These are phyloP conservation scores for Sipha maydis DNA, from an alignment of 2,888 invertebrate species.

Conservation along the genomic window DNA sequence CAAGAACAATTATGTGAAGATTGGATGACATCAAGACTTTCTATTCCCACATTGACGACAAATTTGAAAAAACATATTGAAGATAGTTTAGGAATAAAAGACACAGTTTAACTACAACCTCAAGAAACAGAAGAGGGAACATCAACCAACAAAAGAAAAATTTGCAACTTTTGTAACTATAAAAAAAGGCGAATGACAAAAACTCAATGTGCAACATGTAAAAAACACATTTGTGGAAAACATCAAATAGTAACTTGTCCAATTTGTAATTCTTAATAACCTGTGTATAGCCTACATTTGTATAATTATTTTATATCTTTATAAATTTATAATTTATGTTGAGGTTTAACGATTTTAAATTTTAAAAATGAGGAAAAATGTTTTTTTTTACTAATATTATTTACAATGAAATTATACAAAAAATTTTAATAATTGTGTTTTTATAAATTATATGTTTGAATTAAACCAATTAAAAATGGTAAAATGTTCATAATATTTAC, in stretches of 20 bases:
- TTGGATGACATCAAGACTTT: conserved; percentile 27
- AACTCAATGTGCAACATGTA: background rate
- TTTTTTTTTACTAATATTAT: background rate
- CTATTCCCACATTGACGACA: background rate
- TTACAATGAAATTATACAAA: conserved; percentile 8
- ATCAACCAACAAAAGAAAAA: too few species aligned
- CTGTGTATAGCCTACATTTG: background rate
- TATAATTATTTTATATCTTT: too few species aligned
- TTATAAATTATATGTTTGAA: conserved; percentile 4
- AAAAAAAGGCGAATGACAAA: too few species aligned
- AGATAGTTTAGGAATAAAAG: background rate
- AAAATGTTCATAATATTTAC: too few species aligned
- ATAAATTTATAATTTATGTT: too few species aligned
- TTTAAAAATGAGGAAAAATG: background rate
- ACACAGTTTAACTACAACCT: too few species aligned
- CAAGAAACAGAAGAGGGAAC: too few species aligned
- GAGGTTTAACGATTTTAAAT: background rate
- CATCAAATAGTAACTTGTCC: too few species aligned
- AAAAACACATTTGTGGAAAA: background rate
- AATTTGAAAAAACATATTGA: conserved; percentile 9
- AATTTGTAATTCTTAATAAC: background rate
- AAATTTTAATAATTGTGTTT: conserved; percentile 5
- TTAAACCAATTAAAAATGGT: too few species aligned
- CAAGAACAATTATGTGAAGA: conserved; percentile 9
- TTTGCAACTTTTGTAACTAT: too few species aligned